A percentile compares a stretch with the other conserved stretches of the same genome.
phyloP scores from a whole-genome alignment of 2,888 invertebrate genomes.

The Amitus sp. region DNA sequence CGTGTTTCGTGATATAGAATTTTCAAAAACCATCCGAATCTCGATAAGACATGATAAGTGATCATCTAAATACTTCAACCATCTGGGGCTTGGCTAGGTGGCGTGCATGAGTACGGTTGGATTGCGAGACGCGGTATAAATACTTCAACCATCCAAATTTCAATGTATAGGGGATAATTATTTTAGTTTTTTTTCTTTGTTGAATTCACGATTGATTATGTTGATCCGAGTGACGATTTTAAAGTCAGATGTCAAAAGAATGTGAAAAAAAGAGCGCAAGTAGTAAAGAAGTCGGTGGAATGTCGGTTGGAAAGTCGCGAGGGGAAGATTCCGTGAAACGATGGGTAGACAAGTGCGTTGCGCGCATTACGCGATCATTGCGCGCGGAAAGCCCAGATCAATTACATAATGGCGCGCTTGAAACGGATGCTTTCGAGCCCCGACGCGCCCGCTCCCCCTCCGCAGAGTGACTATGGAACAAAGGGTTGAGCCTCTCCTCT shows the following conservation, averaged over 20 bases:
- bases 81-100: no score
- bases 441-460: constrained; percentile 45
- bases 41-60: no score
- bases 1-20: no score
- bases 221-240: background rate
- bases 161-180: no score
- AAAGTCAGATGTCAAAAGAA: background rate
- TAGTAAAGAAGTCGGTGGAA: constrained; percentile 28
- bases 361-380: constrained; percentile 50
- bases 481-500: constrained; percentile 64
- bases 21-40: no score
- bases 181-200: no score
- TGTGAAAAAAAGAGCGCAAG: constrained; percentile 17
- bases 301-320: constrained; percentile 18
- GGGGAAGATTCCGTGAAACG: constrained; percentile 33
- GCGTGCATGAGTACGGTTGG: no score
- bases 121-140: no score
- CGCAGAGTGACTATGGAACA: constrained; percentile 64
- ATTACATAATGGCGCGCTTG: constrained; percentile 60
- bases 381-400: constrained; percentile 56
- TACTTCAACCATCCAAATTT: no score
- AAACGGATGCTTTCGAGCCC: constrained; percentile 54
- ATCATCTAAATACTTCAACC: no score
- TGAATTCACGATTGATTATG: no score
- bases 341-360: constrained; percentile 32